Conservation (phyloP, 2,113 vertebrate genomes). For the Nipponia nippon region DNA sequence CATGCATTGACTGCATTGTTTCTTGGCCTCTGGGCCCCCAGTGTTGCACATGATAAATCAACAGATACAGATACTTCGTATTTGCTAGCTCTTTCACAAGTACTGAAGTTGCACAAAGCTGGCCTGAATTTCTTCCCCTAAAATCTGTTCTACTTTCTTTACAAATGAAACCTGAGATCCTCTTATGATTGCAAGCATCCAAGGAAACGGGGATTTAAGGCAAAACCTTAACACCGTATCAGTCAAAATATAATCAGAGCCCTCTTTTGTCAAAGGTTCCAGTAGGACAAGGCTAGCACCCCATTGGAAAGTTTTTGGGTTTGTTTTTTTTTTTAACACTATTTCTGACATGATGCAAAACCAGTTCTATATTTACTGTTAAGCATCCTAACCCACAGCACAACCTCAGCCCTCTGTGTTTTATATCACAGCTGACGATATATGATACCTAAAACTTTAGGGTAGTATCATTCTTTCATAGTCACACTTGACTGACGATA, state of each 20-base stretch:
- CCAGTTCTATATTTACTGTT: background rate
- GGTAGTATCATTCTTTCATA: background rate
- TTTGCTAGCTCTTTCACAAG: background rate
- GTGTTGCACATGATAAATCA: background rate
- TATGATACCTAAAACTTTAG: background rate
- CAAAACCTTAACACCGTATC: background rate
- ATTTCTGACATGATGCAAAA: background rate
- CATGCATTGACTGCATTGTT: background rate
- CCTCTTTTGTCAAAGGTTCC: background rate
- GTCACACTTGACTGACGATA: background rate
- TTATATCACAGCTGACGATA: background rate
- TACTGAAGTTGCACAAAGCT: background rate
- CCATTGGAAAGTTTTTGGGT: background rate
- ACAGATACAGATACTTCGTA: background rate
- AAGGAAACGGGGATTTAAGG: background rate
- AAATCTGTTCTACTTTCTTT: background rate
- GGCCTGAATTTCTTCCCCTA: background rate
- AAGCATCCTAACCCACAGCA: background rate
- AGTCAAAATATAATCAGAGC: background rate
- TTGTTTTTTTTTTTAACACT: background rate
- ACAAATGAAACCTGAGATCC: background rate
- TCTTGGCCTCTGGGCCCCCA: background rate
- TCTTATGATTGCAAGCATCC: background rate
- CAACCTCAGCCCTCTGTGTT: background rate
- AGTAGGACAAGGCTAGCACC: background rate